A percentile compares a stretch with the other conserved stretches of the same genome.
Evolutionary conservation across 2,888 invertebrate species (phyloP).

Genomic region (Synanthedon andrenaeformis): DNA sequence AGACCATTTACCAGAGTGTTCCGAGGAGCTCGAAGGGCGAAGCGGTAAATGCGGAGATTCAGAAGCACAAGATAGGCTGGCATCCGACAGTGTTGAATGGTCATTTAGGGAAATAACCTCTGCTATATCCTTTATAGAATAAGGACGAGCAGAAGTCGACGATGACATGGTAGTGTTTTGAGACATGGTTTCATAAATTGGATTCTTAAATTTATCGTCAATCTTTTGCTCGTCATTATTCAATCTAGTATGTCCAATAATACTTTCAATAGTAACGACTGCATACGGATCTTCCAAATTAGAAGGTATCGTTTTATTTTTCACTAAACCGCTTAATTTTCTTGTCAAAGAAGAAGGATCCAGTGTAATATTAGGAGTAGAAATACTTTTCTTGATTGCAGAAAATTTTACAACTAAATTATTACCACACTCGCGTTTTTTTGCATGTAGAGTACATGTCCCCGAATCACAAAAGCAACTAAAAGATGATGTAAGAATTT

Average conservation of each 20-base stretch:
- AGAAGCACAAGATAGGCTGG: constrained; percentile 45
- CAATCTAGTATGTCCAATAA: constrained; percentile 28
- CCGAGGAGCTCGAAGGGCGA: constrained; percentile 56
- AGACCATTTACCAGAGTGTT: constrained; percentile 60
- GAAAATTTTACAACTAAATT: constrained; percentile 55
- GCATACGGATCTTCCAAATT: constrained; percentile 54
- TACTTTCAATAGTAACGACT: constrained; percentile 37
- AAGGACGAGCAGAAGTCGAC: constrained; percentile 37
- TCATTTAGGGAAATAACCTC: constrained; percentile 50
- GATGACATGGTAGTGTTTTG: constrained; percentile 41
- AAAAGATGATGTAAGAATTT: constrained; percentile 46
- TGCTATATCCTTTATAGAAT: constrained; percentile 56
- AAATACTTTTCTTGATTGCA: constrained; percentile 56
- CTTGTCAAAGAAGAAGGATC: constrained; percentile 36
- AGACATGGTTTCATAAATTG: constrained; percentile 39
- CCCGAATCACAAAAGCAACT: constrained; percentile 57
- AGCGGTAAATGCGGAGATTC: constrained; percentile 41
- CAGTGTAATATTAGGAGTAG: constrained; percentile 57
- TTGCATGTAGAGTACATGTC: constrained; percentile 44
- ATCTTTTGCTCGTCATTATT: constrained; percentile 10
- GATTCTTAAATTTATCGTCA: constrained; percentile 11
- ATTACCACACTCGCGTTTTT: constrained; percentile 32
- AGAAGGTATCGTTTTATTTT: constrained; percentile 48
- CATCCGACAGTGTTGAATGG: constrained; percentile 41
- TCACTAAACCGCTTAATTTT: constrained; percentile 27